A percentile compares a stretch with the other conserved stretches of the same genome.
phyloP scores from a whole-genome alignment of 64 coral and sea anemone species.

The Orbicella faveolata region DNA sequence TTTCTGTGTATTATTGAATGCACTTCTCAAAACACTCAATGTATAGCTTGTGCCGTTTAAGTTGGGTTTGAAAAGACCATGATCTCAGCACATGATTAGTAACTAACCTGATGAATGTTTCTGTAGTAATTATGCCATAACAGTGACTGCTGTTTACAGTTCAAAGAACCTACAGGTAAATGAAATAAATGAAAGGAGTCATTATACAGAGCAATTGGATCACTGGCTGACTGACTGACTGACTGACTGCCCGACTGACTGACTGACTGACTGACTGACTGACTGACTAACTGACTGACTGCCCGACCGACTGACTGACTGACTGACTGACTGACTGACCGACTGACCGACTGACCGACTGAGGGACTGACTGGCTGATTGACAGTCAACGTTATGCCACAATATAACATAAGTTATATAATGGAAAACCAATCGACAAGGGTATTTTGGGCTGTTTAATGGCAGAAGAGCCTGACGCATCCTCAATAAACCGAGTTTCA shows the following conservation, averaged over 20 bases:
- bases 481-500: too few species aligned
- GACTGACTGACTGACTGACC: neutral
- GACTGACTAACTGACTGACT: neutral
- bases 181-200: neutral
- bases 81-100: neutral
- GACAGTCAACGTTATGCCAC: too few species aligned
- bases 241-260: neutral
- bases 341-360: neutral
- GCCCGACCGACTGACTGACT: neutral
- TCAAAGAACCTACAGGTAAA: neutral
- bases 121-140: conserved; percentile 48
- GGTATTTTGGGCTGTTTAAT: too few species aligned
- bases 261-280: neutral
- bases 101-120: conserved; percentile 38
- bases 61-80: too few species aligned
- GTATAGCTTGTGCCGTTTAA: too few species aligned
- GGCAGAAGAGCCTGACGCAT: too few species aligned
- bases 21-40: too few species aligned
- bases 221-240: neutral
- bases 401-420: too few species aligned
- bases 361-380: neutral
- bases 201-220: neutral
- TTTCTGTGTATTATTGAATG: too few species aligned
- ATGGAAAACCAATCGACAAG: too few species aligned
- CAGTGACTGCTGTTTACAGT: conserved; percentile 7